phyloP scores from a whole-genome alignment of 2,797 vertebrate genomes.

The Miichthys miiuy region DNA sequence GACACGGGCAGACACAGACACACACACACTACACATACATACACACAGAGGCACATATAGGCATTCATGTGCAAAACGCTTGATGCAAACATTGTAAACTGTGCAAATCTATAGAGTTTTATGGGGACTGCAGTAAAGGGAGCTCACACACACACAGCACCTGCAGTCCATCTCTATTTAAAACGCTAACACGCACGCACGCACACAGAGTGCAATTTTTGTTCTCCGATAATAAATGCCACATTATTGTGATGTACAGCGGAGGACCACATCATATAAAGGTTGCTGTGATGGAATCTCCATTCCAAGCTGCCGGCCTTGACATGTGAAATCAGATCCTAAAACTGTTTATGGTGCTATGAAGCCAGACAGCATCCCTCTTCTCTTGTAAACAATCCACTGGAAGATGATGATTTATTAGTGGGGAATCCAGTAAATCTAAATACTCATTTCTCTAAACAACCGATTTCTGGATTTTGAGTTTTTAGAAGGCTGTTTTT shows the following conservation, averaged over 20 bases:
- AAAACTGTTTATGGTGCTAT: slow-evolving; percentile 65
- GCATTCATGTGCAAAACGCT: slow-evolving; percentile 12
- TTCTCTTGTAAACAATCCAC: slow-evolving; percentile 66
- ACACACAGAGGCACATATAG: background rate
- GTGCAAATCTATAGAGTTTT: slow-evolving; percentile 21
- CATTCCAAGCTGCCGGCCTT: slow-evolving; percentile 59
- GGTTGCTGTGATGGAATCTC: slow-evolving; percentile 68
- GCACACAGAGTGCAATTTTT: slow-evolving; percentile 38
- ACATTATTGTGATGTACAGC: slow-evolving; percentile 75
- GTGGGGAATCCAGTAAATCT: slow-evolving; percentile 60
- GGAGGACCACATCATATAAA: slow-evolving; percentile 62
- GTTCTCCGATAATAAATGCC: slow-evolving; percentile 67
- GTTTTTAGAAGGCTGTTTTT: slow-evolving; percentile 35
- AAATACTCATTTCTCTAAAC: slow-evolving; percentile 58
- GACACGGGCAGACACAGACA: slow-evolving; percentile 33
- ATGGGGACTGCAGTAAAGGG: slow-evolving; percentile 14
- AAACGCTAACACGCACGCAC: slow-evolving; percentile 25
- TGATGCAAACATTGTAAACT: slow-evolving; percentile 42
- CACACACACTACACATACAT: background rate
- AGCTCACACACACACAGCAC: slow-evolving; percentile 20
- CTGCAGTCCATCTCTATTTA: slow-evolving; percentile 12
- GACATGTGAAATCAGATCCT: slow-evolving; percentile 69
- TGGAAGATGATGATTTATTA: slow-evolving; percentile 58
- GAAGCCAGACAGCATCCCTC: slow-evolving; percentile 61
- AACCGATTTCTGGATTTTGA: slow-evolving; percentile 43